Conservation (phyloP, 92 coral and sea anemone genomes). For the Parazoanthus darwini region DNA sequence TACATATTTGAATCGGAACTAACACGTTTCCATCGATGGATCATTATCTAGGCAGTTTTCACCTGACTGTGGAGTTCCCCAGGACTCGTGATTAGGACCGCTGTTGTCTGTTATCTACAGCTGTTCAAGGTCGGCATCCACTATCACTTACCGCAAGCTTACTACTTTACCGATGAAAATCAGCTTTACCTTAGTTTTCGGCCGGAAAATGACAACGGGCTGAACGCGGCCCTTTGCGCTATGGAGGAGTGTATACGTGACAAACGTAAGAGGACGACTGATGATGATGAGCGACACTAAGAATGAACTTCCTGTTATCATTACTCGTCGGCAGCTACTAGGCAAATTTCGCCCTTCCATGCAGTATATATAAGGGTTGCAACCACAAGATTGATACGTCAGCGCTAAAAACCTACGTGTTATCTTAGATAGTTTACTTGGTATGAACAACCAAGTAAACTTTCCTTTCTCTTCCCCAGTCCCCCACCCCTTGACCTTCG, state of each 20-base stretch:
- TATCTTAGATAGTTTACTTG: constrained; percentile 37
- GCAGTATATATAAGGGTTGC: constrained; percentile 39
- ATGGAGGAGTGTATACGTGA: constrained; percentile 31
- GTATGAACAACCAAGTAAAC: constrained; percentile 32
- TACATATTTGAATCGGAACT: neutral
- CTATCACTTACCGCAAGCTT: too few species aligned
- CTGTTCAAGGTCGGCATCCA: neutral
- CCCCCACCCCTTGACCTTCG: too few species aligned
- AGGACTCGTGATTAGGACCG: too few species aligned
- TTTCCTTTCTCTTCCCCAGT: too few species aligned
- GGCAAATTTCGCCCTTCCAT: constrained; percentile 42
- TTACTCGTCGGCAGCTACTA: constrained; percentile 41
- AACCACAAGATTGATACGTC: constrained; percentile 43
- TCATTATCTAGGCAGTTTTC: too few species aligned
- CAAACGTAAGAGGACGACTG: constrained; percentile 40
- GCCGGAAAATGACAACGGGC: neutral
- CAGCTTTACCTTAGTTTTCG: too few species aligned
- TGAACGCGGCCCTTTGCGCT: constrained; percentile 32
- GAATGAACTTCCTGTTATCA: constrained; percentile 29
- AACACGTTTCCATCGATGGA: too few species aligned
- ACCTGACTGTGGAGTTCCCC: too few species aligned
- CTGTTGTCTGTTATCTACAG: too few species aligned
- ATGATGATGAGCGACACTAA: constrained; percentile 31
- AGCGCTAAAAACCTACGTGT: constrained; percentile 44
- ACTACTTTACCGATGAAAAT: too few species aligned